A percentile compares a stretch with the other conserved stretches of the same genome.
Evolutionary conservation across 2,113 vertebrate species (phyloP).

Genomic region (Malurus elegans): DNA sequence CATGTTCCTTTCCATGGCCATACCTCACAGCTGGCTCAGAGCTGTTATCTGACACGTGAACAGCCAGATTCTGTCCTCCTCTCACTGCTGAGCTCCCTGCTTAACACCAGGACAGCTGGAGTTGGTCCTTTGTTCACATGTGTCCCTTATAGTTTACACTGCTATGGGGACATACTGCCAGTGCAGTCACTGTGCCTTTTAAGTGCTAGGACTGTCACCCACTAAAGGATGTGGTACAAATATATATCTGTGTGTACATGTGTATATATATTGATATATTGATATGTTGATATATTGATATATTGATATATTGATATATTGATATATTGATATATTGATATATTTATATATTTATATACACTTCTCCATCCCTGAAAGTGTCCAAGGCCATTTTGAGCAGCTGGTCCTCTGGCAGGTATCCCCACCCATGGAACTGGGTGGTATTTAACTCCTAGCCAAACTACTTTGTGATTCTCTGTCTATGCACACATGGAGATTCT

Average conservation of each 20-base stretch:
- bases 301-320: too few species aligned
- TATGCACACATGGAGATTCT: neutral
- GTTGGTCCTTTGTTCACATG: neutral
- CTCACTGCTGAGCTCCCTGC: neutral
- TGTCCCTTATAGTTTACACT: accelerated
- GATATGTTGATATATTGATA: neutral
- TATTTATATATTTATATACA: too few species aligned
- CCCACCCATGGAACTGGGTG: neutral
- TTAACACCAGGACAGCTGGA: neutral
- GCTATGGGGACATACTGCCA: neutral
- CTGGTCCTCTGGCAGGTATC: neutral
- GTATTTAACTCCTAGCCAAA: neutral
- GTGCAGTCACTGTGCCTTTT: neutral
- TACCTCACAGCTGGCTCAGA: accelerated
- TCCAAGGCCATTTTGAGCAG: neutral
- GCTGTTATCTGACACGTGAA: neutral
- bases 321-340: neutral
- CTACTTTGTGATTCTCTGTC: neutral
- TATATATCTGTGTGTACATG: neutral
- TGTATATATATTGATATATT: neutral
- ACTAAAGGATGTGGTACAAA: neutral
- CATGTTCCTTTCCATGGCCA: neutral
- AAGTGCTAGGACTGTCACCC: neutral
- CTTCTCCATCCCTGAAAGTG: neutral
- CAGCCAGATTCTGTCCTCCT: neutral